Conservation (phyloP, 1,140 invertebrate species). For the Sitodiplosis mosellana region DNA sequence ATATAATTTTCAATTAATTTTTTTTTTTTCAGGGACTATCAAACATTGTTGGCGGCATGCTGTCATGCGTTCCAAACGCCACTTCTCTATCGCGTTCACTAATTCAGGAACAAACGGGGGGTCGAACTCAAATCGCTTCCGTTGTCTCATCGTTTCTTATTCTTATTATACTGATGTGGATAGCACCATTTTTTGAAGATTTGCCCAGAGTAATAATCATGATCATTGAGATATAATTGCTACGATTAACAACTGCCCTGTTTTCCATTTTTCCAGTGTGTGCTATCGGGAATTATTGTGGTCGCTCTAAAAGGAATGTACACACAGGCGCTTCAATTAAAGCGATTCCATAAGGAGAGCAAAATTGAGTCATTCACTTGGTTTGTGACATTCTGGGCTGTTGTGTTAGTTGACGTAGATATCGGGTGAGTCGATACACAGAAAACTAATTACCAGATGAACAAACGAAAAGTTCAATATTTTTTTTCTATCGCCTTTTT, state of each 20-base stretch:
- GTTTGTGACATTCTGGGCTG: constrained; percentile 61
- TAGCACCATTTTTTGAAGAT: constrained; percentile 67
- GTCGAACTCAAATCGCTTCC: constrained; percentile 58
- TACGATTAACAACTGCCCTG: not conserved
- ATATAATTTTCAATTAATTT: too few relatives aligned
- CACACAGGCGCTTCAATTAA: constrained; percentile 55
- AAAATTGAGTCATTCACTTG: constrained; percentile 72
- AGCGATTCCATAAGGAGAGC: constrained; percentile 55
- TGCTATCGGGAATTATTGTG: constrained; percentile 76
- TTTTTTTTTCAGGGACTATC: constrained; percentile 32
- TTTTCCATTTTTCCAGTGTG: constrained; percentile 18
- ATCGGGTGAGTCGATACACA: constrained; percentile 29
- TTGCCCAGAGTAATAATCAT: constrained; percentile 42
- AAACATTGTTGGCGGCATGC: constrained; percentile 67
- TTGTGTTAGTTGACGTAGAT: constrained; percentile 72
- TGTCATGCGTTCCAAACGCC: constrained; percentile 66
- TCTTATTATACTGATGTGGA: constrained; percentile 57
- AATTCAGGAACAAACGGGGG: constrained; percentile 61
- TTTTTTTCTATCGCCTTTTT: too few relatives aligned
- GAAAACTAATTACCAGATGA: too few relatives aligned
- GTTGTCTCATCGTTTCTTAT: constrained; percentile 49
- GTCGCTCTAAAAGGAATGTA: constrained; percentile 83
- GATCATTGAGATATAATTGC: not conserved
- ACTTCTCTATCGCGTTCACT: constrained; percentile 66
- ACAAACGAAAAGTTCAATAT: too few relatives aligned